A percentile compares a stretch with the other conserved stretches of the same genome.
Conservation (phyloP, 2,888 invertebrate genomes). For the Drosophila stalkeri region DNA sequence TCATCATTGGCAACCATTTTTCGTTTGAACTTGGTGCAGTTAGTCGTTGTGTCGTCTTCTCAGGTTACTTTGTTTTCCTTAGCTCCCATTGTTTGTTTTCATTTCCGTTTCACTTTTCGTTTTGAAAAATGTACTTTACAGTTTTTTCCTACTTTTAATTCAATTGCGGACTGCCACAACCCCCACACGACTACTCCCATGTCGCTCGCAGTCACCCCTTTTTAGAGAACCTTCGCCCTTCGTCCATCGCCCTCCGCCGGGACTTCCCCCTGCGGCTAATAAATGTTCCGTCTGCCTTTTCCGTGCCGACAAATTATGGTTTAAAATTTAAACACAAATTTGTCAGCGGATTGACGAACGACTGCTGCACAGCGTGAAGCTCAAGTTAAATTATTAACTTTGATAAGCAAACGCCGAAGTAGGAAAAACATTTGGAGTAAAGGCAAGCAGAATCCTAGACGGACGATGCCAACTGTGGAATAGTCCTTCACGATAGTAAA, state of each 20-base stretch:
- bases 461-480: not conserved
- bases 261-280: constrained; percentile 61
- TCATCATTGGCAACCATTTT: constrained; percentile 44
- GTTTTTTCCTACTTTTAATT: constrained; percentile 50
- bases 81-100: constrained; percentile 71
- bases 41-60: constrained; percentile 54
- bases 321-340: constrained; percentile 74
- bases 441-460: not conserved
- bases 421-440: not conserved
- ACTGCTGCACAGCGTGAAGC: constrained; percentile 19
- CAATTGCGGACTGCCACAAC: constrained; percentile 75
- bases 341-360: constrained; percentile 46
- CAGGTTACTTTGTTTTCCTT: constrained; percentile 78
- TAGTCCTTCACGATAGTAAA: not conserved
- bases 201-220: constrained; percentile 55
- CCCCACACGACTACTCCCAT: constrained; percentile 17
- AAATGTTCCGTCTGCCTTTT: constrained; percentile 49
- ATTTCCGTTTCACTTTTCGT: constrained; percentile 76
- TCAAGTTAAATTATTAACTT: constrained; percentile 8
- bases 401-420: not conserved
- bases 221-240: constrained; percentile 4
- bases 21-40: constrained; percentile 61
- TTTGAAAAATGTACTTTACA: constrained; percentile 66
- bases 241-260: constrained; percentile 8
- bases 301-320: constrained; percentile 62